Conservation (phyloP, 1,140 invertebrate genomes). For the Nasonia vitripennis region DNA sequence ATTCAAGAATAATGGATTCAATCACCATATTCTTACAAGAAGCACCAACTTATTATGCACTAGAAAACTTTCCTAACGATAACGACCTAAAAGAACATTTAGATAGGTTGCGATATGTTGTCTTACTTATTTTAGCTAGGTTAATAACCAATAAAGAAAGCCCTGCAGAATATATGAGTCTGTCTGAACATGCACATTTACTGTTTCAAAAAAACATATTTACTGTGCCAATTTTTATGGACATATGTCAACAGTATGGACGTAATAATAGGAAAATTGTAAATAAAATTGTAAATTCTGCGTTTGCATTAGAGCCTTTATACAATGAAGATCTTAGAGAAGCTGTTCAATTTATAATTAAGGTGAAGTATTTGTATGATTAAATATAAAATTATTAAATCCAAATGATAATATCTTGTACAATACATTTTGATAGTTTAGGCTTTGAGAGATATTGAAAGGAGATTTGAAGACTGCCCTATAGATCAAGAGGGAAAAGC, state of each 20-base stretch:
- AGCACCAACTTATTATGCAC: slow-evolving; percentile 81
- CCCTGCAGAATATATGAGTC: slow-evolving; percentile 80
- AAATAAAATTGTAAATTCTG: slow-evolving; percentile 78
- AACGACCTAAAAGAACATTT: slow-evolving; percentile 70
- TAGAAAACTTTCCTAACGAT: slow-evolving; percentile 72
- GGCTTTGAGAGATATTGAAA: slow-evolving; percentile 64
- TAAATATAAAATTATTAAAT: slow-evolving; percentile 38
- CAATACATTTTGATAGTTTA: slow-evolving; percentile 52
- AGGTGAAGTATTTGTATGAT: slow-evolving; percentile 60
- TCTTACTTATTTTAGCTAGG: slow-evolving; percentile 83
- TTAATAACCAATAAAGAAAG: slow-evolving; percentile 86
- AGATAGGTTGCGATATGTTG: slow-evolving; percentile 77
- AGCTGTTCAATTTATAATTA: slow-evolving; percentile 75
- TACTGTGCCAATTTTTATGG: slow-evolving; percentile 87
- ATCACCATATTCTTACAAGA: slow-evolving; percentile 85
- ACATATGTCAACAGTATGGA: slow-evolving; percentile 85
- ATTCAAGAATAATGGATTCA: slow-evolving; percentile 79
- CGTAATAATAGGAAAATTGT: slow-evolving; percentile 80
- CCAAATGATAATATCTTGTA: slow-evolving; percentile 6
- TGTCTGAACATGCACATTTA: slow-evolving; percentile 80
- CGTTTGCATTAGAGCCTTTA: slow-evolving; percentile 85
- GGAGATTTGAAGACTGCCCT: slow-evolving; percentile 59
- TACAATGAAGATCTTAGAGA: slow-evolving; percentile 81
- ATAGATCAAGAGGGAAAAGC: slow-evolving; percentile 66
- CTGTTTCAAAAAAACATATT: slow-evolving; percentile 88